These are phyloP conservation scores for Oryzias dopingdopingensis DNA, from an alignment of 2,797 vertebrate species.

Conservation along the genomic window DNA sequence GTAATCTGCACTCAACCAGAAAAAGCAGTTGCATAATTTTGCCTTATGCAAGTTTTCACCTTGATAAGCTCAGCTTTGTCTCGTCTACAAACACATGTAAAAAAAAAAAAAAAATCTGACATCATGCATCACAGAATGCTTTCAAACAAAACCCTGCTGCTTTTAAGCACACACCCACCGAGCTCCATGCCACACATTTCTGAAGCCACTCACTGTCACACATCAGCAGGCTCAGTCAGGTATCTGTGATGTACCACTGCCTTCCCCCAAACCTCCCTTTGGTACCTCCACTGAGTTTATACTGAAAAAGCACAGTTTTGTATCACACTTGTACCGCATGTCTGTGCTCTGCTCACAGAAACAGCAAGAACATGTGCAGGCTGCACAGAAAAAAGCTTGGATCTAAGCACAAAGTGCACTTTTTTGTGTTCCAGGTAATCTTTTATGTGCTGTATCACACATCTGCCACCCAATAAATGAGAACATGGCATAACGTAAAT, in stretches of 20 bases:
- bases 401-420: constrained; percentile 28
- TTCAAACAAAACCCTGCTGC: constrained; percentile 45
- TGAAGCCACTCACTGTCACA: constrained; percentile 60
- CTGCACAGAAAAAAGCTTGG: constrained; percentile 23
- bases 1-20: too few species aligned
- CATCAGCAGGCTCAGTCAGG: constrained; percentile 63
- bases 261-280: constrained; percentile 50
- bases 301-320: constrained; percentile 41
- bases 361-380: constrained; percentile 14
- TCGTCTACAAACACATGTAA: background rate
- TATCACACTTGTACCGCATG: constrained; percentile 37
- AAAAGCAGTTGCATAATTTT: too few species aligned
- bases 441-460: constrained; percentile 32
- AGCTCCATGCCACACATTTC: constrained; percentile 47
- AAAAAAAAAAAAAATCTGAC: background rate
- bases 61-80: background rate
- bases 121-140: constrained; percentile 14
- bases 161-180: constrained; percentile 35
- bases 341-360: constrained; percentile 32
- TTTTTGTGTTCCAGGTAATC: background rate
- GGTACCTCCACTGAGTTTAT: constrained; percentile 50
- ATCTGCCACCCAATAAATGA: constrained; percentile 29
- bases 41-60: background rate
- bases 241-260: constrained; percentile 54
- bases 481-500: constrained; percentile 1